Base-by-base conservation (phyloP, 2,888 invertebrate genomes). In the Spodoptera littoralis region DNA sequence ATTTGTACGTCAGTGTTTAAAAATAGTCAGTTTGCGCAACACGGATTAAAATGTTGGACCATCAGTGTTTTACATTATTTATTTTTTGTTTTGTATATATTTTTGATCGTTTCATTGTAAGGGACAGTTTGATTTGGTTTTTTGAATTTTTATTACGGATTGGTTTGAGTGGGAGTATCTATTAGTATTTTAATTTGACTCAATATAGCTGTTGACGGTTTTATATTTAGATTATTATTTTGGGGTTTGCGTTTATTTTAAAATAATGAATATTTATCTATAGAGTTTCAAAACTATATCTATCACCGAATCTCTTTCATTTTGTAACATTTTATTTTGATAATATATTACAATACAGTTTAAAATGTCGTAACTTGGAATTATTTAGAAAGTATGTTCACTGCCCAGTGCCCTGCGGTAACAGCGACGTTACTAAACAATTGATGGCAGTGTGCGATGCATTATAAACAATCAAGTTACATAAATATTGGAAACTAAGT, bases 1-100 rank as follows among this genome's bases (percentile, higher is more conserved):
- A 61, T 74, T 63, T 71, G 52, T 74, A 72, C 80, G 76, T 72
- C 77, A 79, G 27, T 48, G 60, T 70, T 53, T 73, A 62, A 77
- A 73, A 61, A 66, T 51, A 56, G 66, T 55, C 45, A 24, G 66
- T 60, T 65, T 53, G 63, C 58, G 64, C 47, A 77, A 76, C 60
- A 46, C 46, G 56, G 67, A 65, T 73, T 66, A 66, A 73, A 60
- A 58, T 62, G 55, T 51, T 69, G 65, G 43, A 36, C 27, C 76
- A 42, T 8, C 13, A 44, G 36, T 8, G 45, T 56, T 58, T 60
- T 60, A 6, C 9, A 36, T 9, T 53, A 45, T 53, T 57, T 52
- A 44, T 60, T 66, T 61, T 54, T 49, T 22, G 27, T 24, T 49
- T 27, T 11, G 13, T 24, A 60, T 76, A 75, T 59, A 76, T 53